Evolutionary conservation across 2,113 vertebrate genomes (phyloP).

Genomic region (Phyllostomus discolor): DNA sequence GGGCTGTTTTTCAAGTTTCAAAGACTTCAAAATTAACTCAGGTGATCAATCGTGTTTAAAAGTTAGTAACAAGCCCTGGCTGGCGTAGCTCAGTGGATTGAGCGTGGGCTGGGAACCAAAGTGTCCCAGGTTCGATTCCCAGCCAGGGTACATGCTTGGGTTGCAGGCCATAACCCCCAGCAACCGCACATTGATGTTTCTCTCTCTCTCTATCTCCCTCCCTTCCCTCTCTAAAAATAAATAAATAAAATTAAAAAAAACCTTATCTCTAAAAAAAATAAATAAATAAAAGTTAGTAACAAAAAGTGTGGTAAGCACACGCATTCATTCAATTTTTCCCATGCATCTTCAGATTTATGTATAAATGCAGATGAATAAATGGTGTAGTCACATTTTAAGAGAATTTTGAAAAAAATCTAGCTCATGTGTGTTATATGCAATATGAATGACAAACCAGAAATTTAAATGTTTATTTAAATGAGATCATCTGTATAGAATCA

Average conservation of each 20-base stretch:
- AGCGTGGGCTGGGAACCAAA: too few relatives aligned
- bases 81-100: too few relatives aligned
- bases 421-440: neutral
- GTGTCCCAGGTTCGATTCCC: too few relatives aligned
- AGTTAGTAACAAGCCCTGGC: neutral
- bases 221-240: too few relatives aligned
- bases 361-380: neutral
- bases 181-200: too few relatives aligned
- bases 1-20: neutral
- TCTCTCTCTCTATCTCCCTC: too few relatives aligned
- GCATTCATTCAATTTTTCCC: neutral
- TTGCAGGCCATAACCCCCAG: too few relatives aligned
- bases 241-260: too few relatives aligned
- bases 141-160: too few relatives aligned
- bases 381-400: neutral
- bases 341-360: neutral
- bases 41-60: neutral
- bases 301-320: neutral
- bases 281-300: neutral
- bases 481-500: neutral
- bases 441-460: constrained; percentile 32
- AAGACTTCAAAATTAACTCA: constrained; percentile 20
- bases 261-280: too few relatives aligned
- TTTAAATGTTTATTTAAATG: constrained; percentile 50
- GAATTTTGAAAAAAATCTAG: constrained; percentile 39